phyloP scores from a whole-genome alignment of 2,113 vertebrate species.

The Papio anubis region DNA sequence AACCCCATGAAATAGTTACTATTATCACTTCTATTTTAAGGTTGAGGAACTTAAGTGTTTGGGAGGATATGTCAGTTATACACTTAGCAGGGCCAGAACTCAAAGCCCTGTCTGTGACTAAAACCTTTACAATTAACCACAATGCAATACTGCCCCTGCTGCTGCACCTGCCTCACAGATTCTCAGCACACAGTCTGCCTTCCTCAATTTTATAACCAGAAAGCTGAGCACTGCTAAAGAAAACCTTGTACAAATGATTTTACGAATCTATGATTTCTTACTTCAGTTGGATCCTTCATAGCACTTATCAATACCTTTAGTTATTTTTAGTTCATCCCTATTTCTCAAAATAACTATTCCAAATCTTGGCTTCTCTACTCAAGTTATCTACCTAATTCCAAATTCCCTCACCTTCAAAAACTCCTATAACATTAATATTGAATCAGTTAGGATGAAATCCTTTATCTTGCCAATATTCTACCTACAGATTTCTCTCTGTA shows the following conservation, averaged over 20 bases:
- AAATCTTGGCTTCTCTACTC: neutral
- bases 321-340: neutral
- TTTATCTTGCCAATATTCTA: neutral
- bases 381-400: neutral
- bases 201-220: slow-evolving; percentile 5
- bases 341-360: neutral
- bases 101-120: neutral
- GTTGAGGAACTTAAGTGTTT: neutral
- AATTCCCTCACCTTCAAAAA: neutral
- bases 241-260: neutral
- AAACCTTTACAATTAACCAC: neutral
- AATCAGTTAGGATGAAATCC: neutral
- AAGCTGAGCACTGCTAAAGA: neutral
- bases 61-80: neutral
- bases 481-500: neutral
- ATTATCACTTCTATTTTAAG: slow-evolving; percentile 16
- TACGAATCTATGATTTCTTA: neutral
- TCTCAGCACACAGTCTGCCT: neutral
- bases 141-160: neutral
- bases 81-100: neutral
- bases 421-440: neutral
- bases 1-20: neutral
- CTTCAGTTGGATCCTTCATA: neutral
- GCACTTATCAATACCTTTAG: neutral
- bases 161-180: neutral